These are phyloP conservation scores for Coilia nasus DNA, from an alignment of 2,797 vertebrate genomes.

Conservation along the genomic window DNA sequence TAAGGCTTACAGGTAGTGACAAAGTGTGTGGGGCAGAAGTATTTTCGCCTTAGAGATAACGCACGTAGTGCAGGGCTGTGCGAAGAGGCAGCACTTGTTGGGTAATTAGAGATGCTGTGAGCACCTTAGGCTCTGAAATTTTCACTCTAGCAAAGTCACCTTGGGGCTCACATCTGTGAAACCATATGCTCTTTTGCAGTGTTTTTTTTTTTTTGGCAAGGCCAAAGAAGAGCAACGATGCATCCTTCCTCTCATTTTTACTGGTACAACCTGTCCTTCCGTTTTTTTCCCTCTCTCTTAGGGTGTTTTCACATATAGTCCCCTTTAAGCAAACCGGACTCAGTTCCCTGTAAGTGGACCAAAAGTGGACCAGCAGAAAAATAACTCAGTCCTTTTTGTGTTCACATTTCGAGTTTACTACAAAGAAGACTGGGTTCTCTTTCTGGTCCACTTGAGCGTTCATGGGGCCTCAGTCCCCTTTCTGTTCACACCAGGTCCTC, in stretches of 20 bases:
- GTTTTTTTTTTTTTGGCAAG: conserved; percentile 47
- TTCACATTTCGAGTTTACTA: too few species aligned
- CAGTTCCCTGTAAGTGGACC: too few species aligned
- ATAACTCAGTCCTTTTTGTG: too few species aligned
- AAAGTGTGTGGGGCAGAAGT: not conserved
- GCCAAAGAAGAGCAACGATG: conserved; percentile 30
- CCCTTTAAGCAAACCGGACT: too few species aligned
- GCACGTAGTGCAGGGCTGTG: conserved; percentile 40
- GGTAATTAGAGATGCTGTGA: conserved; percentile 65
- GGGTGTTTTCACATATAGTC: too few species aligned
- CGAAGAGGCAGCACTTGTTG: conserved; percentile 55
- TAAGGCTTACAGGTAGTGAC: not conserved
- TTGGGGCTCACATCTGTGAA: conserved; percentile 67
- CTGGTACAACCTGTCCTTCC: too few species aligned
- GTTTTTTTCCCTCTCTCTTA: too few species aligned
- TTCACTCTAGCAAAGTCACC: conserved; percentile 65
- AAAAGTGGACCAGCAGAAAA: too few species aligned
- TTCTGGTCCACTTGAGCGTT: too few species aligned
- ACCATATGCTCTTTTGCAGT: conserved; percentile 61
- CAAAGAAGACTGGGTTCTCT: too few species aligned
- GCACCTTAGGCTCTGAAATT: conserved; percentile 57
- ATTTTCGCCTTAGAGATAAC: conserved; percentile 49
- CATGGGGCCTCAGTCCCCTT: too few species aligned
- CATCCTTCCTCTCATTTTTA: not conserved
- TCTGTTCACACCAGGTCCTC: too few species aligned